phyloP scores from a whole-genome alignment of 2,113 vertebrate genomes.

The Albula goreensis region DNA sequence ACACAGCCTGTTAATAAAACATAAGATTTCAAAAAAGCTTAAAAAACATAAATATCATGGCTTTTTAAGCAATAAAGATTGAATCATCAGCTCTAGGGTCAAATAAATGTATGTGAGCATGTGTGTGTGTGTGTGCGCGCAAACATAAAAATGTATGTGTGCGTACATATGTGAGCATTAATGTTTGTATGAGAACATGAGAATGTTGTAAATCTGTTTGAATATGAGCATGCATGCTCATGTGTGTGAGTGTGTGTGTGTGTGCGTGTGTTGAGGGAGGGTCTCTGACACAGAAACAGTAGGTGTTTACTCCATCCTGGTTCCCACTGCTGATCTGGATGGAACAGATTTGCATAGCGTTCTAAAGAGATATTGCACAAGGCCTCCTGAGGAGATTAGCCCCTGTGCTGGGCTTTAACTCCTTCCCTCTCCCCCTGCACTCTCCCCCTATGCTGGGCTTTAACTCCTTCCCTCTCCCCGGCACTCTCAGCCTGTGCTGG shows the following conservation, averaged over 20 bases:
- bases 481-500: no score
- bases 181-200: no score
- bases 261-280: background rate
- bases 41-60: background rate
- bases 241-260: conserved; percentile 9
- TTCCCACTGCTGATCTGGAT: conserved; percentile 5
- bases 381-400: conserved; percentile 17
- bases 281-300: background rate
- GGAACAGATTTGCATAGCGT: conserved; percentile 23
- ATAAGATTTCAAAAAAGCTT: background rate
- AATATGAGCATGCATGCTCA: no score
- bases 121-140: conserved; percentile 1
- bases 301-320: conserved; percentile 15
- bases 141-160: conserved; percentile 22
- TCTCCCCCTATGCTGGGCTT: no score
- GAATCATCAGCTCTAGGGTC: background rate
- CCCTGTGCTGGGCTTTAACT: background rate
- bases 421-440: background rate
- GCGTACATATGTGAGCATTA: background rate
- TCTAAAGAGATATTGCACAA: conserved; percentile 26
- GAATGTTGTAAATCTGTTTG: no score
- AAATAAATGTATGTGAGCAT: background rate
- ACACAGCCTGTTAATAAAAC: background rate
- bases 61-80: background rate
- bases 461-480: no score